Percentiles rank a stretch among this genome's conserved stretches.
These are phyloP conservation scores for Morelia viridis DNA, from an alignment of 2,797 vertebrate species.

Conservation along the genomic window DNA sequence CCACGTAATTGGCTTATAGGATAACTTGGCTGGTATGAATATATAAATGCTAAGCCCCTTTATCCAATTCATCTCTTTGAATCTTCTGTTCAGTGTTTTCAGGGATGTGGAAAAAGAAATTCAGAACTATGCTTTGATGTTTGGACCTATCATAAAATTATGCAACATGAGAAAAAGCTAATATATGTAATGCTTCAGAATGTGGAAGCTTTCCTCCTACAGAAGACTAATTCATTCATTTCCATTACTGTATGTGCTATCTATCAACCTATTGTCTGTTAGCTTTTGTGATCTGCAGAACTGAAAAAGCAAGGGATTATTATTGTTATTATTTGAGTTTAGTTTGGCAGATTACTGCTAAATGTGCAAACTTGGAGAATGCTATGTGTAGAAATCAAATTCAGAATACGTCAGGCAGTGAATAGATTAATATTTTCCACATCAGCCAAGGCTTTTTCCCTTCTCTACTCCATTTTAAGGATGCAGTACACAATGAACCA, in stretches of 20 bases:
- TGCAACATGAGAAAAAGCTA: background rate
- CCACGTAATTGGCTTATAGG: background rate
- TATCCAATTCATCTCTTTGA: constrained; percentile 17
- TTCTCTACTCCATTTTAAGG: background rate
- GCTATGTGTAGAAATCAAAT: constrained; percentile 22
- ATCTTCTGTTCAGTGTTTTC: constrained; percentile 8
- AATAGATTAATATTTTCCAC: constrained; percentile 12
- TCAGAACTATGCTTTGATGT: background rate
- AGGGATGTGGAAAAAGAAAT: background rate
- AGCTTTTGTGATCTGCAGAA: constrained; percentile 22
- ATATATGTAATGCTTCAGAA: constrained; percentile 2
- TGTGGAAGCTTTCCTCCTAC: constrained; percentile 2
- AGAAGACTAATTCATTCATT: background rate
- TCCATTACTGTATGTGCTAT: background rate
- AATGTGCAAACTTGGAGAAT: constrained; percentile 9
- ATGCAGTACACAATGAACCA: background rate
- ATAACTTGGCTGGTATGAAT: background rate
- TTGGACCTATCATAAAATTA: constrained; percentile 16
- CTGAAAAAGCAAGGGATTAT: background rate
- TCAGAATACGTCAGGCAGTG: background rate
- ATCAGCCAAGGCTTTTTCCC: background rate
- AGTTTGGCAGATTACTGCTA: background rate
- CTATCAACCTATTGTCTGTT: background rate
- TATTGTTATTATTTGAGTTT: background rate
- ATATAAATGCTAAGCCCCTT: background rate